Conservation (phyloP, 2,888 invertebrate species). For the Tenthredo amoena region DNA sequence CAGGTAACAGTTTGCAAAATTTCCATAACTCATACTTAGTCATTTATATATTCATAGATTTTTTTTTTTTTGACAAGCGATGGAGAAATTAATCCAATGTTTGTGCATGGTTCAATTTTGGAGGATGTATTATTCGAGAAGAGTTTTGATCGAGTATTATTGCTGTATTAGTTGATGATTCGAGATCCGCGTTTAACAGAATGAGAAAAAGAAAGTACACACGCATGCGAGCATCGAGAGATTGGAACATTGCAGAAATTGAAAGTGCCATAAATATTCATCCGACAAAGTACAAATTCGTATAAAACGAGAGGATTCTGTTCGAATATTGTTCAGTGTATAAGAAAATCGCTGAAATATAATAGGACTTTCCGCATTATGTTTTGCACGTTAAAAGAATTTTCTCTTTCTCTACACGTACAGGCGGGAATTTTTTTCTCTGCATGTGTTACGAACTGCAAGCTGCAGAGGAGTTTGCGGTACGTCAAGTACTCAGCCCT, state of each 20-base stretch:
- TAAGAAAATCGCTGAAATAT: neutral
- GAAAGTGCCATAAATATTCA: neutral
- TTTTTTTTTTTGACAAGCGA: neutral
- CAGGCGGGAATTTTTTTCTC: neutral
- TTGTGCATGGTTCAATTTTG: neutral
- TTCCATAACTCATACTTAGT: neutral
- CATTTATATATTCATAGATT: neutral
- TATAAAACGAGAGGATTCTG: neutral
- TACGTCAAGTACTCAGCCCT: conserved; percentile 25
- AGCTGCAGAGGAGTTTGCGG: conserved; percentile 19
- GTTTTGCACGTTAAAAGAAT: neutral
- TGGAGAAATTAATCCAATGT: neutral
- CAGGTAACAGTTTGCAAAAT: conserved; percentile 79
- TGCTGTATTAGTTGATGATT: neutral
- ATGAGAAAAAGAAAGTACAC: conserved; percentile 40
- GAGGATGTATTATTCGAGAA: neutral
- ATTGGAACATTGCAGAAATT: neutral
- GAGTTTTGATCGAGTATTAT: neutral
- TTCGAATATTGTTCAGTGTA: neutral
- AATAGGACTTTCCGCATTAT: neutral
- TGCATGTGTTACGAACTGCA: neutral
- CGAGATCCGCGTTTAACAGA: neutral
- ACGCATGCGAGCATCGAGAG: neutral
- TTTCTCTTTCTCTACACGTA: neutral
- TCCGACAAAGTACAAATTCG: neutral